A percentile compares a stretch with the other conserved stretches of the same genome.
These are phyloP conservation scores for Acipenser transmontanus DNA, from an alignment of 2,797 vertebrate species.

Conservation along the genomic window DNA sequence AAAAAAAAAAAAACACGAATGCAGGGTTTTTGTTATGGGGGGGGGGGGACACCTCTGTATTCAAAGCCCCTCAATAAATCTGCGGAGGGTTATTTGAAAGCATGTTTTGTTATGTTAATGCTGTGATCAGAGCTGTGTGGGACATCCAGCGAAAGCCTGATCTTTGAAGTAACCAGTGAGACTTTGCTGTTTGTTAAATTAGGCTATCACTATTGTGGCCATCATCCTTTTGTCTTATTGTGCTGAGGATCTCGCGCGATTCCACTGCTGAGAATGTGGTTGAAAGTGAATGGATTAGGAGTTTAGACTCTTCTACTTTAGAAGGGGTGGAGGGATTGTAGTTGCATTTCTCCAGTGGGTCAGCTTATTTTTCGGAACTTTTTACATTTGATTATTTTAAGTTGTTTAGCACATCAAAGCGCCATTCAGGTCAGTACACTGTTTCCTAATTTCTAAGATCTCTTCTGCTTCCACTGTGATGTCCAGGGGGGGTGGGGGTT, in stretches of 20 bases:
- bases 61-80: not conserved
- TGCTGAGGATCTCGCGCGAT: constrained; percentile 4
- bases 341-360: not conserved
- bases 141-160: not conserved
- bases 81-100: not conserved
- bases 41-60: no score
- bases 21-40: no score
- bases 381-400: not conserved
- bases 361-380: not conserved
- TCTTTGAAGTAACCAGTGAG: constrained; percentile 14
- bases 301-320: not conserved
- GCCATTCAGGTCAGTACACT: constrained; percentile 14
- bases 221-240: constrained; percentile 20
- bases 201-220: constrained; percentile 15
- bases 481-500: not conserved
- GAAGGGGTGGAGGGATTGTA: not conserved
- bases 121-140: not conserved
- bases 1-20: no score
- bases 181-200: constrained; percentile 3
- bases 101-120: constrained; percentile 17
- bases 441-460: constrained; percentile 13
- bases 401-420: constrained; percentile 7
- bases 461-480: constrained; percentile 1
- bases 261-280: not conserved
- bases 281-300: constrained; percentile 10